phyloP scores from a whole-genome alignment of 2,113 vertebrate species.

The Spheniscus mendiculus region DNA sequence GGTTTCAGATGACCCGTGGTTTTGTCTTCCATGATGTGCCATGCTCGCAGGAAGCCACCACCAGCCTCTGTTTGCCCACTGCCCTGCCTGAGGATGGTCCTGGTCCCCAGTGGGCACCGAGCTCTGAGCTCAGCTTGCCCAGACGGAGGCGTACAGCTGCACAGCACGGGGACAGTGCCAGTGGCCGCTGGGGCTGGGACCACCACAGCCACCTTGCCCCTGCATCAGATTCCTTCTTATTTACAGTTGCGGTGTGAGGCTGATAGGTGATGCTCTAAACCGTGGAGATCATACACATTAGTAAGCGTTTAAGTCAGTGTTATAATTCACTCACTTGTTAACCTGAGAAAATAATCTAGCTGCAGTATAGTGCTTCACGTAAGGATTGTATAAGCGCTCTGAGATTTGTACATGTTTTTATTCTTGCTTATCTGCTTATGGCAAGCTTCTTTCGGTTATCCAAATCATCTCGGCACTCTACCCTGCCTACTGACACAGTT shows the following conservation, averaged over 20 bases:
- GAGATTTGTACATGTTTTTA: conserved; percentile 12
- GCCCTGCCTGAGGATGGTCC: not conserved
- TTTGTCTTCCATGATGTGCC: not conserved
- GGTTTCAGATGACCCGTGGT: not conserved
- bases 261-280: conserved; percentile 25
- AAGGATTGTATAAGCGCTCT: not conserved
- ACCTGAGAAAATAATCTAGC: conserved; percentile 42
- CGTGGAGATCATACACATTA: not conserved
- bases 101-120: not conserved
- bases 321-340: conserved; percentile 37
- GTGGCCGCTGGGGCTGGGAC: not conserved
- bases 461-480: not conserved
- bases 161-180: not conserved
- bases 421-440: conserved; percentile 64
- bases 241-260: not conserved
- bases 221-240: not conserved
- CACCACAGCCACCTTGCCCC: not conserved
- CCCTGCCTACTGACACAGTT: conserved; percentile 38
- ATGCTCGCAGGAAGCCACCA: not conserved
- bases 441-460: conserved; percentile 58
- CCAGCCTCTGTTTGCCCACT: not conserved
- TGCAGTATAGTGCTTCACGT: not conserved
- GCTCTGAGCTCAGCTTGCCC: not conserved
- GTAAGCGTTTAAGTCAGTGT: conserved; percentile 17
- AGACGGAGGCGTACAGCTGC: not conserved